A percentile compares a stretch with the other conserved stretches of the same genome.
Conservation (phyloP, 1,140 invertebrate species). For the Sitophilus oryzae region DNA sequence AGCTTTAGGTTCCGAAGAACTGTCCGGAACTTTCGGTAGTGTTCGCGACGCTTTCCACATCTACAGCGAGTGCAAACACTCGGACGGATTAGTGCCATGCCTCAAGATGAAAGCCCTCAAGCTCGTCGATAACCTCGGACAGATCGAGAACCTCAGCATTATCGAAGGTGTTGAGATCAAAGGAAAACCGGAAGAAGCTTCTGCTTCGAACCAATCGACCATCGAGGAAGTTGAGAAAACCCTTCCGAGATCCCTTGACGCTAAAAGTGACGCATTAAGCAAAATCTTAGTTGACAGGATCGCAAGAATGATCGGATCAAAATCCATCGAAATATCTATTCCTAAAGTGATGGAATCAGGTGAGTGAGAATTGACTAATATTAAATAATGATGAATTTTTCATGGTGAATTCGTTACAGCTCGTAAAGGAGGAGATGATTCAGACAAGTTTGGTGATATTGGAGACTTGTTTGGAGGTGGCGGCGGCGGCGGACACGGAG, state of each 20-base stretch:
- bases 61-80: constrained; percentile 55
- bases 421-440: constrained; percentile 45
- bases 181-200: constrained; percentile 44
- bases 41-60: constrained; percentile 51
- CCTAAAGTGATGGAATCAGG: constrained; percentile 72
- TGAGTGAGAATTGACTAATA: too few relatives aligned
- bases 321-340: constrained; percentile 62
- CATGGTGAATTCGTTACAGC: constrained; percentile 46
- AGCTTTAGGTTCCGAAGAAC: constrained; percentile 25
- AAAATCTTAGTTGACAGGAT: constrained; percentile 63
- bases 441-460: constrained; percentile 11
- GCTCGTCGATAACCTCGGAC: constrained; percentile 63
- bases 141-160: constrained; percentile 59
- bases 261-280: constrained; percentile 58
- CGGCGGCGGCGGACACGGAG: background rate
- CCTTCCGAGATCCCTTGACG: constrained; percentile 54
- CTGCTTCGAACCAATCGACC: constrained; percentile 21
- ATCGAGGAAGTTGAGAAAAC: constrained; percentile 58
- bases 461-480: background rate
- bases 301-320: constrained; percentile 62
- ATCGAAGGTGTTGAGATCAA: constrained; percentile 60
- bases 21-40: constrained; percentile 38
- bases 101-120: constrained; percentile 70
- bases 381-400: background rate
- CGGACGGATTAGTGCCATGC: constrained; percentile 61